phyloP scores from a whole-genome alignment of 2,797 vertebrate genomes.

The Microchirus variegatus region DNA sequence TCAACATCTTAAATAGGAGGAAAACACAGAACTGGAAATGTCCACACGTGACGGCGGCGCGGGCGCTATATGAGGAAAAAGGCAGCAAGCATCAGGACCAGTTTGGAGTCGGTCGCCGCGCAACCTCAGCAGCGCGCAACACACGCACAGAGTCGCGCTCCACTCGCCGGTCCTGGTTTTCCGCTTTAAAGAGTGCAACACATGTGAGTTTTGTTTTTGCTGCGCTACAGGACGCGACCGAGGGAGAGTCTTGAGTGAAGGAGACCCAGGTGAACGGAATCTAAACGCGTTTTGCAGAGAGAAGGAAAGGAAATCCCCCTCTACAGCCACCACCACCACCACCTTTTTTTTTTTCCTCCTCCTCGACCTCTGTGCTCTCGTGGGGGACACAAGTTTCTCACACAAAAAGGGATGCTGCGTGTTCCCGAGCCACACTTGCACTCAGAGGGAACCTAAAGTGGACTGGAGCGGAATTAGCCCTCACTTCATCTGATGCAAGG shows the following conservation, averaged over 20 bases:
- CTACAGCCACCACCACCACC: slow-evolving; percentile 50
- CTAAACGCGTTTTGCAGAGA: slow-evolving; percentile 33
- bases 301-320: slow-evolving; percentile 46
- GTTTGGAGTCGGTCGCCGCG: slow-evolving; percentile 59
- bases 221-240: slow-evolving; percentile 30
- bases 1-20: slow-evolving; percentile 73
- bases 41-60: slow-evolving; percentile 81
- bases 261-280: slow-evolving; percentile 71
- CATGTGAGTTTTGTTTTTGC: slow-evolving; percentile 54
- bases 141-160: slow-evolving; percentile 36
- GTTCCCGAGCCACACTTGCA: slow-evolving; percentile 76
- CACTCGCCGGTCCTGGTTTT: slow-evolving; percentile 35
- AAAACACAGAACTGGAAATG: slow-evolving; percentile 64
- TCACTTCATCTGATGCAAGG: slow-evolving; percentile 66
- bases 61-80: slow-evolving; percentile 80
- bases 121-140: slow-evolving; percentile 67
- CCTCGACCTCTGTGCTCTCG: slow-evolving; percentile 63
- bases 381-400: slow-evolving; percentile 71
- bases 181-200: slow-evolving; percentile 47
- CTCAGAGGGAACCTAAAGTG: slow-evolving; percentile 80
- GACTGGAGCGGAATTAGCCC: slow-evolving; percentile 58
- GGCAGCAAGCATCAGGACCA: slow-evolving; percentile 85
- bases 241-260: slow-evolving; percentile 37
- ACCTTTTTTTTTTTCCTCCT: slow-evolving; percentile 36
- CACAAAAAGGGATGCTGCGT: slow-evolving; percentile 80